These are phyloP conservation scores for Clanis bilineata DNA, from an alignment of 2,888 invertebrate species.

Conservation along the genomic window DNA sequence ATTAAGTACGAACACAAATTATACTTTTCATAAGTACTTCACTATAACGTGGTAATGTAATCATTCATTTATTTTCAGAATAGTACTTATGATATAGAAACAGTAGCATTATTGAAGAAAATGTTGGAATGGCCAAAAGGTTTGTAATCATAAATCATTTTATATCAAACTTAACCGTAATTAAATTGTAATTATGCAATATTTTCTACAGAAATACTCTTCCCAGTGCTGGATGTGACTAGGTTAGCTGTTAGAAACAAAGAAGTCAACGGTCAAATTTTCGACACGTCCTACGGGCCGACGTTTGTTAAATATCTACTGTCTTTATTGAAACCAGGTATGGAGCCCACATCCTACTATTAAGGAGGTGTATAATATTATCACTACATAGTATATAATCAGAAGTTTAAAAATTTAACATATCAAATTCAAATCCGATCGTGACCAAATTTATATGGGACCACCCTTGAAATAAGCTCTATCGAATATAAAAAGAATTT, in stretches of 20 bases:
- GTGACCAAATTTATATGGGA: too few relatives aligned
- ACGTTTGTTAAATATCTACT: conserved; percentile 64
- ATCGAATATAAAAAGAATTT: too few relatives aligned
- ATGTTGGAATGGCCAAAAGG: conserved; percentile 89
- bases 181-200: not conserved
- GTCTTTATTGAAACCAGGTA: conserved; percentile 62
- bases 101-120: conserved; percentile 81
- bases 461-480: too few relatives aligned
- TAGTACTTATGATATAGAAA: conserved; percentile 63
- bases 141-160: conserved; percentile 38
- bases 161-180: not conserved
- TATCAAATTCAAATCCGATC: too few relatives aligned
- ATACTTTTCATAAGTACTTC: too few relatives aligned
- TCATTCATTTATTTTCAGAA: conserved; percentile 69
- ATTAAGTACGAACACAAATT: too few relatives aligned
- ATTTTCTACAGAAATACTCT: conserved; percentile 85
- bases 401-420: too few relatives aligned
- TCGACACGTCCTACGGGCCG: conserved; percentile 64
- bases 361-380: too few relatives aligned
- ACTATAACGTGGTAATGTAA: too few relatives aligned
- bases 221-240: conserved; percentile 94
- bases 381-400: too few relatives aligned
- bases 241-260: conserved; percentile 90
- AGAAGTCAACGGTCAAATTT: conserved; percentile 76
- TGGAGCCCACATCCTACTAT: conserved; percentile 8